These are phyloP conservation scores for Schizotus pectinicornis DNA, from an alignment of 2,888 invertebrate species.

Conservation along the genomic window DNA sequence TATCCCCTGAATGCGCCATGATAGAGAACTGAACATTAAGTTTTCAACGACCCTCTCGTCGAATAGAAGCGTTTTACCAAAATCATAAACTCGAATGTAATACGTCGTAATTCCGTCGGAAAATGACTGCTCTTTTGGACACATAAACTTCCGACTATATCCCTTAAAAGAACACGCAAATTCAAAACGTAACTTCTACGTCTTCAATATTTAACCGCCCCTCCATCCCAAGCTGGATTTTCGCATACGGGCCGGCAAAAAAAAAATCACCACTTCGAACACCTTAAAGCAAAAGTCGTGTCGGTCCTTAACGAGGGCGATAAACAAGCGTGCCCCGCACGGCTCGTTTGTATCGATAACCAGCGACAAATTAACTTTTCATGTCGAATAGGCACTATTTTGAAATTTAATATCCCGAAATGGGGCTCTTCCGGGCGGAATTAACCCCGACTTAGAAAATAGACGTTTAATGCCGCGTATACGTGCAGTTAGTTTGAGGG, in stretches of 20 bases:
- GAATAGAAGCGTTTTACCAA: constrained; percentile 20
- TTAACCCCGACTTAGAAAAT: constrained; percentile 36
- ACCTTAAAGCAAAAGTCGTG: constrained; percentile 18
- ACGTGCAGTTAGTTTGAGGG: constrained; percentile 44
- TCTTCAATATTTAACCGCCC: too few species aligned
- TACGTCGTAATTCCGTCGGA: constrained; percentile 13
- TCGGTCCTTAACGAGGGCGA: constrained; percentile 11
- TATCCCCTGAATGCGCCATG: constrained; percentile 5
- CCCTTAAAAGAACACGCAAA: constrained; percentile 4
- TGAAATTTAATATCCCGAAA: constrained; percentile 25
- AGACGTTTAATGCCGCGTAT: constrained; percentile 45
- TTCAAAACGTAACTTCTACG: neutral
- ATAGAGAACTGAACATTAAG: constrained; percentile 26
- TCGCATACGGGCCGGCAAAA: too few species aligned
- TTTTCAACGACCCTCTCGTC: constrained; percentile 4
- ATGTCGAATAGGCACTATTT: constrained; percentile 20
- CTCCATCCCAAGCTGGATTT: too few species aligned
- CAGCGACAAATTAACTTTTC: constrained; percentile 23
- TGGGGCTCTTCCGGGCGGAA: constrained; percentile 16
- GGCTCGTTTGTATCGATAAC: constrained; percentile 19
- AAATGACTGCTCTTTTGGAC: constrained; percentile 13
- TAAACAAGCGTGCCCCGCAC: constrained; percentile 11
- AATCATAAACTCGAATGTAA: constrained; percentile 16
- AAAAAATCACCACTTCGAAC: constrained; percentile 3
- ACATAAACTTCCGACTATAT: constrained; percentile 11